Evolutionary conservation across 2,888 invertebrate species (phyloP).

Genomic region (Platycnemis pennipes): DNA sequence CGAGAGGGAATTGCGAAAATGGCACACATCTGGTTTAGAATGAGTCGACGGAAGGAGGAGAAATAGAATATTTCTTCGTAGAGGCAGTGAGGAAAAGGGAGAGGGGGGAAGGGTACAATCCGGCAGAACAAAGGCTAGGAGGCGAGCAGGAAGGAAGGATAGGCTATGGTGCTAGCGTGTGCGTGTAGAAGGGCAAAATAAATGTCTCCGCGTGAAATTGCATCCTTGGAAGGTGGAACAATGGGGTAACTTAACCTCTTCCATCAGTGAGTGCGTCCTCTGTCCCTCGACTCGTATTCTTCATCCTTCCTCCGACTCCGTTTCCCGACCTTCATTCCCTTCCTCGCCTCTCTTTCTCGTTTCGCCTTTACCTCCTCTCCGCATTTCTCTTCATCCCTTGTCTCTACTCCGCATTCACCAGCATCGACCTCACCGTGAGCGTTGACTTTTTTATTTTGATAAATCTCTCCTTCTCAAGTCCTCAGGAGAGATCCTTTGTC

Average conservation of each 20-base stretch:
- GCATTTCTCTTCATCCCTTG: neutral
- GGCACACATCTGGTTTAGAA: neutral
- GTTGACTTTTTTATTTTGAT: neutral
- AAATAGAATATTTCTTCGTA: too few relatives aligned
- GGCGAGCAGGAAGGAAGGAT: neutral
- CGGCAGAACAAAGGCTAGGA: neutral
- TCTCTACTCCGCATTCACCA: neutral
- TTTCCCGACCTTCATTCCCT: neutral
- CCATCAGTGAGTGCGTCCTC: neutral
- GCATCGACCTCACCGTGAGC: neutral
- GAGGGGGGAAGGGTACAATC: neutral
- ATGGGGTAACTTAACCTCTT: slow-evolving; percentile 2
- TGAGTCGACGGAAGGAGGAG: too few relatives aligned
- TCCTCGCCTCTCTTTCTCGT: neutral
- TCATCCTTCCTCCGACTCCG: neutral
- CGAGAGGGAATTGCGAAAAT: neutral
- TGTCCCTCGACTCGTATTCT: neutral
- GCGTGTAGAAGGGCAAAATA: neutral
- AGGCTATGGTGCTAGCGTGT: neutral
- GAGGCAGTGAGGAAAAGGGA: neutral
- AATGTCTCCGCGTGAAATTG: neutral
- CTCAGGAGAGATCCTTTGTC: neutral
- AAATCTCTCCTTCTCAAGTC: neutral
- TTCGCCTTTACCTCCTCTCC: too few relatives aligned
- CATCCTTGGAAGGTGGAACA: neutral